Conservation (phyloP, 2,113 vertebrate genomes). For the Dinomys branickii region DNA sequence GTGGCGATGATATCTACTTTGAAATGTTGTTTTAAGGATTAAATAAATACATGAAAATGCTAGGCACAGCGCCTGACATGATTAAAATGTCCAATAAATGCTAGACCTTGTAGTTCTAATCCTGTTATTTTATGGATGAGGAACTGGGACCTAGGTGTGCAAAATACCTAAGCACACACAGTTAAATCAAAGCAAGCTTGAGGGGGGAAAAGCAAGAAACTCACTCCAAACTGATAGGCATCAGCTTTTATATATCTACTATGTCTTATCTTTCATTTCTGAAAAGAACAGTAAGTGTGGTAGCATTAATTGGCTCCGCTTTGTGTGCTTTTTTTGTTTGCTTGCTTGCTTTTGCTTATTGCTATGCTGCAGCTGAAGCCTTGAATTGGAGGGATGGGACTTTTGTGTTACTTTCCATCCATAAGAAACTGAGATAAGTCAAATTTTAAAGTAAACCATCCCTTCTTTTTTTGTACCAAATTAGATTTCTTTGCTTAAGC, state of each 20-base stretch:
- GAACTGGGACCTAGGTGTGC: not conserved
- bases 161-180: not conserved
- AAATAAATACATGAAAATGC: conserved; percentile 24
- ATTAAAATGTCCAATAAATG: not conserved
- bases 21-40: conserved; percentile 44
- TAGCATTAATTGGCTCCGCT: not conserved
- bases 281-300: not conserved
- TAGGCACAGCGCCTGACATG: not conserved
- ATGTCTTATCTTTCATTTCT: not conserved
- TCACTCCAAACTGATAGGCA: not conserved
- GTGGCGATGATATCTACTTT: not conserved
- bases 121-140: not conserved
- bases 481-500: conserved; percentile 31
- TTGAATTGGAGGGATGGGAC: not conserved
- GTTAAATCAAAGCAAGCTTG: not conserved
- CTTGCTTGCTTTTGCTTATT: not conserved
- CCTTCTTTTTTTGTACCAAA: not conserved
- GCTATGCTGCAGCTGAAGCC: not conserved
- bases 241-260: not conserved
- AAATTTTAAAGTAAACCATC: conserved; percentile 20
- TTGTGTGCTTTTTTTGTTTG: not conserved
- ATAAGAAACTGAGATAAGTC: not conserved
- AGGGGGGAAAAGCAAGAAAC: not conserved
- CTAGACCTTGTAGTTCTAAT: not conserved
- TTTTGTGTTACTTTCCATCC: not conserved